Evolutionary conservation across 2,888 invertebrate species (phyloP).

Genomic region (Rhagonycha lutea): DNA sequence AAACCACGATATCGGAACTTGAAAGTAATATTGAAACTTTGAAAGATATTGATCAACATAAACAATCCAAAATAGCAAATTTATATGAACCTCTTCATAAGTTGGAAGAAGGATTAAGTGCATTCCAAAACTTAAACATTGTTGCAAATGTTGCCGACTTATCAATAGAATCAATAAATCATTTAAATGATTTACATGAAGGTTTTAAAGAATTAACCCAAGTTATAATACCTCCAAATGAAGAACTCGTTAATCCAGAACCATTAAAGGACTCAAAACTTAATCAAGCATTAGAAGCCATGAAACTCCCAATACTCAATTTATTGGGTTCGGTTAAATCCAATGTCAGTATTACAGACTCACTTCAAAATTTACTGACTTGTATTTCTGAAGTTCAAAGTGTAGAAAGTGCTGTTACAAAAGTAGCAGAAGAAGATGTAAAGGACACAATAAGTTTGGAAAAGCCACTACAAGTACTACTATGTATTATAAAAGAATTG

Average conservation of each 20-base stretch:
- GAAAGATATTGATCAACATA: background rate
- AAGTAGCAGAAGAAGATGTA: background rate
- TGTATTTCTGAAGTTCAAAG: background rate
- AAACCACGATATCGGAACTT: background rate
- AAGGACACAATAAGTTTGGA: background rate
- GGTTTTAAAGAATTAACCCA: background rate
- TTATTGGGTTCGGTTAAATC: background rate
- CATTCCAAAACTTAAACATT: background rate
- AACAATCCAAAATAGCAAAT: background rate
- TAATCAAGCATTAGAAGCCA: background rate
- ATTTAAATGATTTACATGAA: background rate
- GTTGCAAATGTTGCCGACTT: background rate
- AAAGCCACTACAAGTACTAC: background rate
- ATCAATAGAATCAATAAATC: background rate
- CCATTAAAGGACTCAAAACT: background rate
- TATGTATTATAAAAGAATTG: background rate
- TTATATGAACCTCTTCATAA: background rate
- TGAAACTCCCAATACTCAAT: background rate
- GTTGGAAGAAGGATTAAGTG: background rate
- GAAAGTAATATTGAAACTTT: background rate
- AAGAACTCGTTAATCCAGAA: background rate
- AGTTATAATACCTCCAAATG: background rate
- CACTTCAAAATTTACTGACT: background rate
- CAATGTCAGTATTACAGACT: background rate
- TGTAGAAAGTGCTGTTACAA: background rate